Percentiles rank a stretch among this genome's conserved stretches.
Evolutionary conservation across 2,888 invertebrate genomes (phyloP).

Genomic region (Meandrusa payeni): DNA sequence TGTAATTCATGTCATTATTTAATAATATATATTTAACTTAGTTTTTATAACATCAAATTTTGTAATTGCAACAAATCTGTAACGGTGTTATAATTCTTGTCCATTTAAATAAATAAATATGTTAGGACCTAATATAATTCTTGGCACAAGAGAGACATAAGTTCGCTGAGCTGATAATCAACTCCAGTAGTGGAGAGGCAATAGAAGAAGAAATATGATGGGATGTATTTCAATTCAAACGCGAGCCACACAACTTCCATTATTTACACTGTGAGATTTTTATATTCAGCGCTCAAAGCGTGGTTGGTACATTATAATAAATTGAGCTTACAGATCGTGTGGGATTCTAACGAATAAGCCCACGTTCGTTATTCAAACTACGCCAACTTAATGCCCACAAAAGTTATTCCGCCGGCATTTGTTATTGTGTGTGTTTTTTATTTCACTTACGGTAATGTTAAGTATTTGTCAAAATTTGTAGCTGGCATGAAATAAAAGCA

Average conservation of each 20-base stretch:
- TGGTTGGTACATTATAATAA: slow-evolving; percentile 21
- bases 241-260: slow-evolving; percentile 2
- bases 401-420: neutral
- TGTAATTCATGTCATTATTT: too few species aligned
- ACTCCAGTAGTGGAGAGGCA: too few species aligned
- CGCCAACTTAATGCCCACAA: slow-evolving; percentile 5
- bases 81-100: too few species aligned
- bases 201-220: too few species aligned
- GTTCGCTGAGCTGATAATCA: too few species aligned
- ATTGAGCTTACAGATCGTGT: slow-evolving; percentile 16
- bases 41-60: too few species aligned
- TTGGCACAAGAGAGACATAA: too few species aligned
- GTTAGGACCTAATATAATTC: too few species aligned
- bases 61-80: too few species aligned
- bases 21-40: too few species aligned
- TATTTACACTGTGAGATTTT: slow-evolving; percentile 17
- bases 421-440: slow-evolving; percentile 3
- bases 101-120: too few species aligned
- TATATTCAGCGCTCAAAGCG: slow-evolving; percentile 16
- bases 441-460: slow-evolving; percentile 9
- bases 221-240: slow-evolving; percentile 1
- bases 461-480: slow-evolving; percentile 10
- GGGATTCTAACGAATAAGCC: slow-evolving; percentile 14
- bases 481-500: neutral
- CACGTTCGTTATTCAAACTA: slow-evolving; percentile 17